Conservation (phyloP, 2,797 vertebrate genomes). For the Sardinella longiceps region DNA sequence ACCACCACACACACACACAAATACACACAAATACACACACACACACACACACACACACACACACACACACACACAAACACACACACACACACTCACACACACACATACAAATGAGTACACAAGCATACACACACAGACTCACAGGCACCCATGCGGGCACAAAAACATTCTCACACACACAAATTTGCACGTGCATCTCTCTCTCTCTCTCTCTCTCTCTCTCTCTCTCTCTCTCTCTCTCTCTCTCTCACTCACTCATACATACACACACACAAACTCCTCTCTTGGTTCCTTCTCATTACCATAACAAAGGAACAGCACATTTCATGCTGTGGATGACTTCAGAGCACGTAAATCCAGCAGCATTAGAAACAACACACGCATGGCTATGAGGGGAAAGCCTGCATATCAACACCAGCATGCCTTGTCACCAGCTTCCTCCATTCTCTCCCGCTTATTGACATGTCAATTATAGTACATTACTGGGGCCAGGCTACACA, state of each 20-base stretch:
- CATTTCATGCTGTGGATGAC: slow-evolving; percentile 7
- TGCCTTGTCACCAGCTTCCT: not conserved
- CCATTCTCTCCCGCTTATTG: not conserved
- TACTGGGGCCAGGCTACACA: not conserved
- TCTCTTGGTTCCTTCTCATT: not conserved
- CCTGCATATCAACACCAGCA: not conserved
- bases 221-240: not conserved
- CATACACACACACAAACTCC: not conserved
- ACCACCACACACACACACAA: not conserved
- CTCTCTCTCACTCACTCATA: not conserved
- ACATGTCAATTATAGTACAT: slow-evolving; percentile 4
- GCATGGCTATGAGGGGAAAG: not conserved
- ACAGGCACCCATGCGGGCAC: not conserved
- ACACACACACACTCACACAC: not conserved
- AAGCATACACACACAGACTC: not conserved
- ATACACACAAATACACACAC: not conserved
- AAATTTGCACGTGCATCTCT: slow-evolving; percentile 49
- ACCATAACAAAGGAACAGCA: slow-evolving; percentile 4
- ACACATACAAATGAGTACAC: not conserved
- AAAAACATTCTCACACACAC: slow-evolving; percentile 23
- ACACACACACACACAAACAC: slow-evolving; percentile 45
- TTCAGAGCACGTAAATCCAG: not conserved
- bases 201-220: slow-evolving; percentile 3
- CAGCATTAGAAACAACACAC: slow-evolving; percentile 12
- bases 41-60: not conserved